Base-by-base conservation (phyloP, 2,113 vertebrate species). In the Brachyhypopomus gauderio region DNA sequence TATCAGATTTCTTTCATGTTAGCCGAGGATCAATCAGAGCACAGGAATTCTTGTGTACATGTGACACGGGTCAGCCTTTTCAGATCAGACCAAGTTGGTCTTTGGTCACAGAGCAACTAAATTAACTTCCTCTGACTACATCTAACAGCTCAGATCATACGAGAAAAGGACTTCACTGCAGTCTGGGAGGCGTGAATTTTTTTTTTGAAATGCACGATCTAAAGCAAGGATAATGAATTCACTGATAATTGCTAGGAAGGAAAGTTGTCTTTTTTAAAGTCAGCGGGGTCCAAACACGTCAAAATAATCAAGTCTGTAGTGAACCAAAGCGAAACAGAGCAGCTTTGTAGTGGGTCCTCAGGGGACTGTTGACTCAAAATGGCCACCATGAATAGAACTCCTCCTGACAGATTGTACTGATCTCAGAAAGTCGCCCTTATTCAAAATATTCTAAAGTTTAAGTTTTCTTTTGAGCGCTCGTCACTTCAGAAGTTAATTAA, bases 371-470 rank as follows among this genome's bases (percentile, higher is more conserved):
- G 75, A 75, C 60, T 83, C 78, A 75, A 74, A 81, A 75, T 78
- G 79, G 75, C 77, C 76, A 64, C 58, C 83, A 72, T 62, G 83
- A 76, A 60, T 71, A 80, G 62, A 84, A 83, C 81, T 79, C 36
- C 78, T 85, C 63, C 81, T 80, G 86, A 69, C 71, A 38, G 45
- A 76, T 41, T 55, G 66, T 87, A 90, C 88, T 85, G 89, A 90
- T 90, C 84, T 72, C 72, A 70, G 77, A 82, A 88, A 88, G 86
- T 59, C 86, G 84, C 77, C 1, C 17, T 70, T 86, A 71, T 86
- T 85, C 34, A 86, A 70, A 81, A 80, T 72, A 63, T n/a, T 38
- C 74, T 56, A 59, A 72, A 69, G 48, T 79, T 73, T 86, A 67
- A 84, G 85, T 73, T 45, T 84, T 81, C 34, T 76, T 78, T 69